These are phyloP conservation scores for Phalacrocorax brasilianus DNA, from an alignment of 2,113 vertebrate genomes.

Conservation along the genomic window DNA sequence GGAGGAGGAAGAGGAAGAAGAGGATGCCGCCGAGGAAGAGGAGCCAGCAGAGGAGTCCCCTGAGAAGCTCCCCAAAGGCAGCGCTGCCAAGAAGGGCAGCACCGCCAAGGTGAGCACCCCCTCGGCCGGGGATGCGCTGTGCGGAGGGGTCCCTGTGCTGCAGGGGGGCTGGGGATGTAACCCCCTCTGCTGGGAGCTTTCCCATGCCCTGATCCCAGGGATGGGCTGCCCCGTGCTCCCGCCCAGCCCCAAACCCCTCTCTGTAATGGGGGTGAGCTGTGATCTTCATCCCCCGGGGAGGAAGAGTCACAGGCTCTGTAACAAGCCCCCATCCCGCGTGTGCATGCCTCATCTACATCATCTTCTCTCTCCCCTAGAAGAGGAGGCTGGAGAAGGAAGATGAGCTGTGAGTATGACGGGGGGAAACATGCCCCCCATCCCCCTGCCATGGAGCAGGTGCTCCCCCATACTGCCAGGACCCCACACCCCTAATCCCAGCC, in stretches of 20 bases:
- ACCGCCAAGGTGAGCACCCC: conserved; percentile 28
- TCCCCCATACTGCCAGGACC: fast-evolving
- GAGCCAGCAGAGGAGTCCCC: neutral
- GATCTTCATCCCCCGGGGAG: neutral
- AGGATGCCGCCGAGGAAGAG: neutral
- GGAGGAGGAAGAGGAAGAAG: neutral
- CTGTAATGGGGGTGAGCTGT: fast-evolving
- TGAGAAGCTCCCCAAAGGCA: conserved; percentile 17
- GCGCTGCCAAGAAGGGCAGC: neutral
- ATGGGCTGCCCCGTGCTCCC: neutral
- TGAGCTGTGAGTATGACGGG: neutral
- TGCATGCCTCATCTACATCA: fast-evolving
- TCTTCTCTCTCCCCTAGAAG: conserved; percentile 24
- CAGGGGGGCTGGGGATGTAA: neutral
- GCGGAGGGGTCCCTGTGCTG: neutral
- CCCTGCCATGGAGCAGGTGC: fast-evolving
- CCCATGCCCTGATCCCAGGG: neutral
- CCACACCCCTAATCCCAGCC: fast-evolving
- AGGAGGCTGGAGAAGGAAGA: conserved; percentile 56
- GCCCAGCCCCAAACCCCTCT: neutral
- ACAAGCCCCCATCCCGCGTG: neutral
- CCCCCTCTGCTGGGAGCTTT: neutral
- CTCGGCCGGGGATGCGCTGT: fast-evolving
- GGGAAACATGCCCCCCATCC: neutral
- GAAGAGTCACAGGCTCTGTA: neutral